These are phyloP conservation scores for Excalfactoria chinensis DNA, from an alignment of 2,113 vertebrate species.

Conservation along the genomic window DNA sequence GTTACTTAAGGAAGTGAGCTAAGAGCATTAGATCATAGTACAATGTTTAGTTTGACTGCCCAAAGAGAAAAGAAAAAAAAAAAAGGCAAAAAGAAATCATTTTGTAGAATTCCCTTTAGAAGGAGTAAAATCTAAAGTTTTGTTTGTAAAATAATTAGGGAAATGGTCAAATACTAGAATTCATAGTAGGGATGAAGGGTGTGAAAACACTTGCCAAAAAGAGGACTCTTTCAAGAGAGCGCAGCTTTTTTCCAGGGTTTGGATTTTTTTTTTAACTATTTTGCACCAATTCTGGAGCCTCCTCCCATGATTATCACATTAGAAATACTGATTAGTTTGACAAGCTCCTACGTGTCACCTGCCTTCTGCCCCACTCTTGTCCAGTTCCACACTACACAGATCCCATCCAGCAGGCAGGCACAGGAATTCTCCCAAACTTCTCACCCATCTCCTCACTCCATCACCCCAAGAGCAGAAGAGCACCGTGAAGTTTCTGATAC, in stretches of 20 bases:
- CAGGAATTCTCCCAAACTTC: background rate
- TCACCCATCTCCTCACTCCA: background rate
- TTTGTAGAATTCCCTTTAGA: constrained; percentile 38
- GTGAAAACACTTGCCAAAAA: background rate
- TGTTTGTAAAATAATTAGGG: constrained; percentile 57
- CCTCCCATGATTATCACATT: background rate
- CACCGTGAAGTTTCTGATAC: background rate
- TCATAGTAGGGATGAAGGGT: background rate
- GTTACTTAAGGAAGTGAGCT: constrained; percentile 74
- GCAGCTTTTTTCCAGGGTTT: background rate
- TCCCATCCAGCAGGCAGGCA: background rate
- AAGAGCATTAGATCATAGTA: constrained; percentile 62
- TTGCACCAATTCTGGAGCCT: background rate
- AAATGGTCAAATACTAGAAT: constrained; percentile 22
- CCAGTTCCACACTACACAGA: accelerated
- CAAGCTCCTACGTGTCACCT: background rate
- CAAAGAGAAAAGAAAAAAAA: background rate
- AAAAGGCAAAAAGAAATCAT: background rate
- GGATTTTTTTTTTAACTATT: background rate
- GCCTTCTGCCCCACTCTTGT: background rate
- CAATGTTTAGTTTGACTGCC: constrained; percentile 57
- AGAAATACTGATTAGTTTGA: background rate
- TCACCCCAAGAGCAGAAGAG: background rate
- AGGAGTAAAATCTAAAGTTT: constrained; percentile 40
- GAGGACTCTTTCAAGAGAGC: background rate